These are phyloP conservation scores for Arvicola amphibius DNA, from an alignment of 2,797 vertebrate genomes.

Conservation along the genomic window DNA sequence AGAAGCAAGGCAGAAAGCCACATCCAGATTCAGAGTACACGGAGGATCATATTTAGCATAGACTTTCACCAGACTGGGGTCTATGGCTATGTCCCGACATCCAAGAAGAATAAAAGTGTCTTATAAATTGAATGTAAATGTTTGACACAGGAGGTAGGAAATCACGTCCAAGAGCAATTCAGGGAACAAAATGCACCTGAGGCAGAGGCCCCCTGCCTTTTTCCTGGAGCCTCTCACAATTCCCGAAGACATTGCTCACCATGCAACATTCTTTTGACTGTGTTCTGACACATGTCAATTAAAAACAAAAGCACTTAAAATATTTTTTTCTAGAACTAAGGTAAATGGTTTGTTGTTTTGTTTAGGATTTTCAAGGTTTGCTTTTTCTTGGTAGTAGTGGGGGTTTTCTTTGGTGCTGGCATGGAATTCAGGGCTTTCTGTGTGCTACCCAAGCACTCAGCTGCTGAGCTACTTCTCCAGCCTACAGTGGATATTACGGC, in stretches of 20 bases:
- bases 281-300: not conserved
- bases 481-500: not conserved
- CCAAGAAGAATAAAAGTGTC: not conserved
- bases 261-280: not conserved
- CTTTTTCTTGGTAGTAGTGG: not conserved
- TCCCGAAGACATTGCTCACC: not conserved
- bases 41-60: not conserved
- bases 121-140: not conserved
- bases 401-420: not conserved
- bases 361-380: not conserved
- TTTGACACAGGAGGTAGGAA: not conserved
- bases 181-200: not conserved
- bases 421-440: not conserved
- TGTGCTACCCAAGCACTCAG: not conserved
- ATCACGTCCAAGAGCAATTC: not conserved
- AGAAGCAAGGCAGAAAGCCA: not conserved
- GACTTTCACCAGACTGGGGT: not conserved
- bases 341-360: not conserved
- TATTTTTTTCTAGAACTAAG: not conserved
- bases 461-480: not conserved
- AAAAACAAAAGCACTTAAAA: not conserved
- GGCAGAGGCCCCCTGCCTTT: not conserved
- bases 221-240: not conserved
- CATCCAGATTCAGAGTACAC: not conserved
- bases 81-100: not conserved